Percentiles rank a stretch among this genome's conserved stretches.
These are phyloP conservation scores for Coracopsis vasa DNA, from an alignment of 2,113 vertebrate species.

Conservation along the genomic window DNA sequence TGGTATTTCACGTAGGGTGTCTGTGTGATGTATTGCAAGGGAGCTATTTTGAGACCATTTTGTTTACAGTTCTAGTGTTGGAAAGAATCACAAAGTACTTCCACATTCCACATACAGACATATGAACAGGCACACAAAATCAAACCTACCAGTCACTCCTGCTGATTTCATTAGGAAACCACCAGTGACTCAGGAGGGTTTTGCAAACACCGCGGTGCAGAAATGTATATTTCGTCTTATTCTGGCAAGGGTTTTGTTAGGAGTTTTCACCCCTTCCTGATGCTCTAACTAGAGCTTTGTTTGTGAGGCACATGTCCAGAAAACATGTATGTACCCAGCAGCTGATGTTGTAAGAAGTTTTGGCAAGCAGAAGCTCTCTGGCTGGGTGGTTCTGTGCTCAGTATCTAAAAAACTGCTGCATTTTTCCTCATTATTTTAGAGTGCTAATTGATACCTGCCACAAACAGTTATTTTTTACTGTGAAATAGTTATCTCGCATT, in stretches of 20 bases:
- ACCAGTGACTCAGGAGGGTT: not conserved
- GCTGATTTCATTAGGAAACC: not conserved
- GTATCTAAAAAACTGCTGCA: not conserved
- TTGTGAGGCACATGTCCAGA: not conserved
- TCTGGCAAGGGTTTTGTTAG: not conserved
- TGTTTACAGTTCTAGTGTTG: not conserved
- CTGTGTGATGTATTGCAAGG: accelerated
- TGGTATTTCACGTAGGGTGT: not conserved
- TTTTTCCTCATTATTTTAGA: not conserved
- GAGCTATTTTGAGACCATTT: not conserved
- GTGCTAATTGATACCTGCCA: not conserved
- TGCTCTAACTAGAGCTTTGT: not conserved
- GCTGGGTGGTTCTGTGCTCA: not conserved
- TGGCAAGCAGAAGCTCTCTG: not conserved
- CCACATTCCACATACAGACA: not conserved
- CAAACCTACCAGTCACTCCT: not conserved
- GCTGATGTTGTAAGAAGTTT: not conserved
- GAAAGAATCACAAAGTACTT: not conserved
- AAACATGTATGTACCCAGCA: not conserved
- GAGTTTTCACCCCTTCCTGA: not conserved
- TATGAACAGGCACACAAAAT: not conserved
- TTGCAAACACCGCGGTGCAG: not conserved
- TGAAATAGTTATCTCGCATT: not conserved
- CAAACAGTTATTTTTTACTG: not conserved
- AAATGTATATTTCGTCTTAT: not conserved